These are phyloP conservation scores for Oceanodroma tethys DNA, from an alignment of 2,113 vertebrate genomes.

Conservation along the genomic window DNA sequence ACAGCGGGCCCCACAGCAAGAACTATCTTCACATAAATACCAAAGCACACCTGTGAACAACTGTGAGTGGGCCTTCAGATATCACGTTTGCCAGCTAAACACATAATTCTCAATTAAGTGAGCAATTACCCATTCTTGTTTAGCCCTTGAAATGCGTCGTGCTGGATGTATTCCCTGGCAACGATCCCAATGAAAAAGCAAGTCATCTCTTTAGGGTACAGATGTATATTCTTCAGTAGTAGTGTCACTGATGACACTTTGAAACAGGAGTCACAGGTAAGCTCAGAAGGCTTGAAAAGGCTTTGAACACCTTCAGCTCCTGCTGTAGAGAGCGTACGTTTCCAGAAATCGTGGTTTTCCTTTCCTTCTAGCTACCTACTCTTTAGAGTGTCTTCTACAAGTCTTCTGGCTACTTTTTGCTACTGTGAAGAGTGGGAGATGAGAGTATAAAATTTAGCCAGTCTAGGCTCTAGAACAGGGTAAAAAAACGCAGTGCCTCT, in stretches of 20 bases:
- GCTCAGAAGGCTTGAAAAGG: background rate
- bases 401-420: background rate
- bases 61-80: background rate
- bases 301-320: background rate
- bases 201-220: background rate
- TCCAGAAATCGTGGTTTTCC: background rate
- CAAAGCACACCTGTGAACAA: background rate
- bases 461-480: background rate
- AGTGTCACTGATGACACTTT: background rate
- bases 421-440: background rate
- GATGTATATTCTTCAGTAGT: background rate
- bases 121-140: slow-evolving; percentile 47
- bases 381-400: background rate
- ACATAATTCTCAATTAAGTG: slow-evolving; percentile 56
- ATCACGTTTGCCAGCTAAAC: slow-evolving; percentile 22
- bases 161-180: slow-evolving; percentile 46
- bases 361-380: background rate
- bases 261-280: background rate
- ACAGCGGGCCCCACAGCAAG: background rate
- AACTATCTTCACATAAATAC: background rate
- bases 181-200: slow-evolving; percentile 8
- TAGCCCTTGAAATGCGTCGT: background rate
- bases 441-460: background rate
- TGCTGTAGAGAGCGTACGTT: background rate
- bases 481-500: background rate